Evolutionary conservation across 2,888 invertebrate genomes (phyloP), one percentile per base, ranked within the genome.

Genomic region (Cheilosia variabilis): DNA sequence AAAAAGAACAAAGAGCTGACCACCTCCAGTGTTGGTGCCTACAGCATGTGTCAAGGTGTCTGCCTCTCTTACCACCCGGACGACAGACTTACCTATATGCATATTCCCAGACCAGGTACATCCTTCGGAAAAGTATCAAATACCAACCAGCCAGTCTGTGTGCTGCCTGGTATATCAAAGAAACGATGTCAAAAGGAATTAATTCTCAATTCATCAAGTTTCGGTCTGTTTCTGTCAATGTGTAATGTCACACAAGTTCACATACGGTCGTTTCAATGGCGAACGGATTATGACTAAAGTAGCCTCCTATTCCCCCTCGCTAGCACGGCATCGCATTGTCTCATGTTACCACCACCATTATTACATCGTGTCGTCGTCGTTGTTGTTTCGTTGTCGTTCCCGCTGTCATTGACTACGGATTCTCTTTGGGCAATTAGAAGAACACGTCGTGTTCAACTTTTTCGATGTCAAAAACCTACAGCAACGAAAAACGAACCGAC

Each of bases 191-290:
- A 90, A 89, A 78, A 90, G 90, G 89, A 90, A 91, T 91, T 91
- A 91, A 90, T 91, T 91, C 90, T 90, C 90, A 91, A 91, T 91
- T 91, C 91, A 91, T 91, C 91, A 91, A 90, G 90, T 91, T 91
- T 91, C 90, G 90, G 89, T 89, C 86, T 88, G 88, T 86, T 87
- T 81, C 62, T 71, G 87, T 69, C 73, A 78, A 58, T 76, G 62
- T 77, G 55, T 47, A 31, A 43, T 53, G 52, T 72, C 72, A 63
- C 31, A 43, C 52, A 73, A 71, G 58, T 41, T 68, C 63, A 55
- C 55, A 63, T 43, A 62, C 24, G 55, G 17, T 22, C 41, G 55
- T 53, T 62, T 55, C 69, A 69, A 69, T 63, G 69, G 55, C 34
- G 34, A 78, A 37, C 62, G 69, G 78, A 78, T 78, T 78, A 78